Conservation (phyloP, 2,113 vertebrate genomes). For the Aptenodytes forsteri region DNA sequence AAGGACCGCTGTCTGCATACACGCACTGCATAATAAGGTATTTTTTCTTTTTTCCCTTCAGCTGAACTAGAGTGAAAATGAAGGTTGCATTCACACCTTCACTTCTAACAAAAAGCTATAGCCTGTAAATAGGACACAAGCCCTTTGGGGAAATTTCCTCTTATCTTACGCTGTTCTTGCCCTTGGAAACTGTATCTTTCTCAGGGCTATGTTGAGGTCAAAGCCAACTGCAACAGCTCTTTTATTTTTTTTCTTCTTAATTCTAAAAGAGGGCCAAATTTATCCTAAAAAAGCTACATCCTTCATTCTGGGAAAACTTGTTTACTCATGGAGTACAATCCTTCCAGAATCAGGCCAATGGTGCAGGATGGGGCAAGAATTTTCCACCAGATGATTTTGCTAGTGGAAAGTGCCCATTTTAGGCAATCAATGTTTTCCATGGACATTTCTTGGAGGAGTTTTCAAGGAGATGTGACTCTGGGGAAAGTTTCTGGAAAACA, state of each 20-base stretch:
- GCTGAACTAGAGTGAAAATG: background rate
- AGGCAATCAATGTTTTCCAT: background rate
- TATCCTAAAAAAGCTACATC: background rate
- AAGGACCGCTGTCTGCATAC: background rate
- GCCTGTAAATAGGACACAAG: background rate
- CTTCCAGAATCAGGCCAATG: background rate
- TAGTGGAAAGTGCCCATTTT: background rate
- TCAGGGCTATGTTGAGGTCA: background rate
- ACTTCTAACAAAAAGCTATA: background rate
- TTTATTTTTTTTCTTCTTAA: background rate
- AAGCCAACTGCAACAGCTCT: background rate
- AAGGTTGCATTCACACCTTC: background rate
- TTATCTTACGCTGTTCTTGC: background rate
- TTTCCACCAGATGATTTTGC: background rate
- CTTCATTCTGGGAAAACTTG: background rate
- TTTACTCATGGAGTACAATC: background rate
- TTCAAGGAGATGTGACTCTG: background rate
- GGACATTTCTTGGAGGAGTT: background rate
- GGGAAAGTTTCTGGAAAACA: background rate
- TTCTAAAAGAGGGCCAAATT: background rate
- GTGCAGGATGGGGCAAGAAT: background rate
- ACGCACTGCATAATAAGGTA: fast-evolving
- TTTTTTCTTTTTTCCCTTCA: background rate
- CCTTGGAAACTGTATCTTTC: background rate
- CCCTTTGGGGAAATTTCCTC: background rate